Evolutionary conservation across 2,797 vertebrate species (phyloP).

Genomic region (Florisuga fusca): DNA sequence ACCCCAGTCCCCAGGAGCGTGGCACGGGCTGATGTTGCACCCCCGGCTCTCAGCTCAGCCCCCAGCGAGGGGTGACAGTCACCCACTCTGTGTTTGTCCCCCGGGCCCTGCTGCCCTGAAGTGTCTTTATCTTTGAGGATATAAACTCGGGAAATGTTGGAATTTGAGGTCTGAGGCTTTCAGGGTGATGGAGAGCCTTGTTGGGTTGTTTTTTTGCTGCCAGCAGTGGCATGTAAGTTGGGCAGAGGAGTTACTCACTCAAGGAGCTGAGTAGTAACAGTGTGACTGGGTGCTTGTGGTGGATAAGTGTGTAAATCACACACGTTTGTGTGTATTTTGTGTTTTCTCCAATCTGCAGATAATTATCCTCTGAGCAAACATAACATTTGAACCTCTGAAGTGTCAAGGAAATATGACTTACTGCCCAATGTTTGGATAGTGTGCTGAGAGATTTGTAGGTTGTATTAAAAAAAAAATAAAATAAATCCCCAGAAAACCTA

Average conservation of each 20-base stretch:
- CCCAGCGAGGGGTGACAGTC: fast-evolving
- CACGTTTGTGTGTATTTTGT: fast-evolving
- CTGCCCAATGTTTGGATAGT: neutral
- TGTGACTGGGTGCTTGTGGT: neutral
- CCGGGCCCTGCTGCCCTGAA: neutral
- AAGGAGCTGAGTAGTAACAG: fast-evolving
- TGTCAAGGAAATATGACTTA: neutral
- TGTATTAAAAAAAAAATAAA: neutral
- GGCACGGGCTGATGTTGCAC: fast-evolving
- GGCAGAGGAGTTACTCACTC: neutral
- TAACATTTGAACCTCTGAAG: neutral
- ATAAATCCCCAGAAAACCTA: neutral
- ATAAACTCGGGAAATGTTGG: no score
- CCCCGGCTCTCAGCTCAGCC: neutral
- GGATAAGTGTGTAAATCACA: neutral
- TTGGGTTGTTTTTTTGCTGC: neutral
- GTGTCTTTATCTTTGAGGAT: no score
- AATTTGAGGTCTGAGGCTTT: neutral
- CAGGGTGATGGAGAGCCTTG: neutral
- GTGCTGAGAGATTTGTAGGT: neutral
- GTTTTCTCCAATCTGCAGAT: neutral
- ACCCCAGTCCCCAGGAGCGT: no score
- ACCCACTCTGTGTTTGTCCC: fast-evolving
- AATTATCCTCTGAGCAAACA: neutral
- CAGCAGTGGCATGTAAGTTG: neutral